These are phyloP conservation scores for Protomyctophum bolini DNA, from an alignment of 2,113 vertebrate species.

Conservation along the genomic window DNA sequence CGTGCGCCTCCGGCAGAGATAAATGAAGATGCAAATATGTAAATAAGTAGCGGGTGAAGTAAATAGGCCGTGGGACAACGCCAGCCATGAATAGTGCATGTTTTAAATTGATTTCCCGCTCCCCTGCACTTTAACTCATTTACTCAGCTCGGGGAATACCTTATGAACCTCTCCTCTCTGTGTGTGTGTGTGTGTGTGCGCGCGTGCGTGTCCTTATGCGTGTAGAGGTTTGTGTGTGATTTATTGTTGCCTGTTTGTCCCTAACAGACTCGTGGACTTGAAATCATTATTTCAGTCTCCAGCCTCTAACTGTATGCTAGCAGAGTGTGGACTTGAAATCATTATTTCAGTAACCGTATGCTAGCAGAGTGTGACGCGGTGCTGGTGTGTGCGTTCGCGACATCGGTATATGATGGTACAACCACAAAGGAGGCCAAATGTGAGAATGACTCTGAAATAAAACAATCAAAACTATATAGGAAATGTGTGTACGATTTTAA, in stretches of 20 bases:
- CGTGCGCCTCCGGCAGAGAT: constrained; percentile 46
- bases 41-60: constrained; percentile 54
- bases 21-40: constrained; percentile 63
- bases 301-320: too few species aligned
- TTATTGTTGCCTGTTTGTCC: neutral
- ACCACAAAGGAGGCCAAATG: too few species aligned
- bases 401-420: too few species aligned
- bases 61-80: constrained; percentile 36
- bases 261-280: neutral
- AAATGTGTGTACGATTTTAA: too few species aligned
- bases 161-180: constrained; percentile 19
- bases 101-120: constrained; percentile 49
- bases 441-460: too few species aligned
- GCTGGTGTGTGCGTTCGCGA: too few species aligned
- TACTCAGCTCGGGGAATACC: constrained; percentile 34
- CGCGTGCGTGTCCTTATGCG: too few species aligned
- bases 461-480: too few species aligned
- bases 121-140: constrained; percentile 48
- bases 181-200: neutral
- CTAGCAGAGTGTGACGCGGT: too few species aligned
- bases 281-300: neutral
- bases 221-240: too few species aligned
- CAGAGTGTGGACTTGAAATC: neutral
- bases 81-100: constrained; percentile 19
- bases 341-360: too few species aligned